phyloP scores from a whole-genome alignment of 2,113 vertebrate genomes.

The Atractosteus spatula region DNA sequence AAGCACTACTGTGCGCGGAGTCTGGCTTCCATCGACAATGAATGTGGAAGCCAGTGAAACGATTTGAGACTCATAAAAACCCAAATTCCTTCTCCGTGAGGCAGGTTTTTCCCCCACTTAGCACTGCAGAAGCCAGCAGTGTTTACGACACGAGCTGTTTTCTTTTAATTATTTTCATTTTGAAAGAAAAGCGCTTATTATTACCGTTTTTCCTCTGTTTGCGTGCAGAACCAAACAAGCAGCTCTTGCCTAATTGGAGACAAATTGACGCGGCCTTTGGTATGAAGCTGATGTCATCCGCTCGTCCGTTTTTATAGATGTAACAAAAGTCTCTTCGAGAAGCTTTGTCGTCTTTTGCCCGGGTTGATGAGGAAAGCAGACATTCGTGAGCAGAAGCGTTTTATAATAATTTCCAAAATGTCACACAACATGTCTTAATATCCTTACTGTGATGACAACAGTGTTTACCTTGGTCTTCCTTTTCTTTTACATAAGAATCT shows the following conservation, averaged over 20 bases:
- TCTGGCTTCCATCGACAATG: neutral
- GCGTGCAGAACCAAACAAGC: neutral
- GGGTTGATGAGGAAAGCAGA: conserved; percentile 1
- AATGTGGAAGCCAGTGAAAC: conserved; percentile 14
- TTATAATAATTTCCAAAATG: neutral
- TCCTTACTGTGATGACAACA: too few species aligned
- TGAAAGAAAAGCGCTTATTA: conserved; percentile 11
- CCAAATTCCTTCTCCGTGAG: conserved; percentile 38
- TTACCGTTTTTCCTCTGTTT: conserved; percentile 4
- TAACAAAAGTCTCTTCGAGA: neutral
- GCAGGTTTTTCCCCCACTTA: conserved; percentile 27
- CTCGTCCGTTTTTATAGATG: neutral
- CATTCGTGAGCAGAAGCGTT: neutral
- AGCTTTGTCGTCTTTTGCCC: neutral
- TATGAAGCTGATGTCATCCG: neutral
- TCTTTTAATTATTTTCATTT: neutral
- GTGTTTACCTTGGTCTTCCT: too few species aligned
- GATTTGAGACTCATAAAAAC: conserved; percentile 25
- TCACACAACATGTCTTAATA: neutral
- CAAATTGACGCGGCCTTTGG: neutral
- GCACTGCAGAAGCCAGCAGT: neutral
- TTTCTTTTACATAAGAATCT: too few species aligned
- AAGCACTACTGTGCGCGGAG: neutral
- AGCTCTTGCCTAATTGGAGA: conserved; percentile 1
- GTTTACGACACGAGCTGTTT: neutral